A percentile compares a stretch with the other conserved stretches of the same genome.
Evolutionary conservation across 2,113 vertebrate genomes (phyloP).

Genomic region (Phrynosoma blainvillii): DNA sequence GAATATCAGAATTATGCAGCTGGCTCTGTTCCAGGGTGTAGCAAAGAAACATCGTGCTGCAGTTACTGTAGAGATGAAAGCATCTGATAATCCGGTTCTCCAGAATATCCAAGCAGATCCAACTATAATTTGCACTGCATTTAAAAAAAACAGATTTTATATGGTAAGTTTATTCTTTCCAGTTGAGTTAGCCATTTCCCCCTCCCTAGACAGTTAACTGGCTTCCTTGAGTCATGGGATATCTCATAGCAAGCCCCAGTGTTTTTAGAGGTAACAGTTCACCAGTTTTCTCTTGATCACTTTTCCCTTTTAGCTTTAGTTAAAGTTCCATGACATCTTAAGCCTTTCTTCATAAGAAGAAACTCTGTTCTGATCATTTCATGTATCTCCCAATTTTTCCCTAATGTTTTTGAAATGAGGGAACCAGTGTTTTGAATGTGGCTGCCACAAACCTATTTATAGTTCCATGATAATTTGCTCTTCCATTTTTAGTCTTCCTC

Average conservation of each 20-base stretch:
- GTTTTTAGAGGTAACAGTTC: not conserved
- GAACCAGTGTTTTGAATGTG: not conserved
- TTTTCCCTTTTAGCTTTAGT: not conserved
- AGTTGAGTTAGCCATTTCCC: constrained; percentile 12
- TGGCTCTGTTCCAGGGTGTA: constrained; percentile 93
- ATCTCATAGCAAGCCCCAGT: not conserved
- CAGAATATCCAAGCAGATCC: constrained; percentile 90
- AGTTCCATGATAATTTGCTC: not conserved
- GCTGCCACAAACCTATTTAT: not conserved
- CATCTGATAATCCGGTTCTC: constrained; percentile 95
- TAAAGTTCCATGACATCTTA: not conserved
- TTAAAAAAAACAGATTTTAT: constrained; percentile 99
- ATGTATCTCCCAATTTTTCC: not conserved
- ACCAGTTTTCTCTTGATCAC: too few species aligned
- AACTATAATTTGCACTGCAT: constrained; percentile 93
- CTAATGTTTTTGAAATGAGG: not conserved
- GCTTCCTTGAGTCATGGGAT: not conserved
- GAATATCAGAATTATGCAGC: constrained; percentile 93
- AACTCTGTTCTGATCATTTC: not conserved
- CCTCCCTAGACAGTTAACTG: not conserved
- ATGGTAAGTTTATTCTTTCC: constrained; percentile 79
- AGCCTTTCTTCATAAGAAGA: not conserved
- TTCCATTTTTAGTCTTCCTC: not conserved
- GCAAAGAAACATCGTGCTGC: constrained; percentile 88
- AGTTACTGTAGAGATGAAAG: constrained; percentile 97